phyloP scores from a whole-genome alignment of 2,888 invertebrate species.

The Zygothrica quintamaculata region DNA sequence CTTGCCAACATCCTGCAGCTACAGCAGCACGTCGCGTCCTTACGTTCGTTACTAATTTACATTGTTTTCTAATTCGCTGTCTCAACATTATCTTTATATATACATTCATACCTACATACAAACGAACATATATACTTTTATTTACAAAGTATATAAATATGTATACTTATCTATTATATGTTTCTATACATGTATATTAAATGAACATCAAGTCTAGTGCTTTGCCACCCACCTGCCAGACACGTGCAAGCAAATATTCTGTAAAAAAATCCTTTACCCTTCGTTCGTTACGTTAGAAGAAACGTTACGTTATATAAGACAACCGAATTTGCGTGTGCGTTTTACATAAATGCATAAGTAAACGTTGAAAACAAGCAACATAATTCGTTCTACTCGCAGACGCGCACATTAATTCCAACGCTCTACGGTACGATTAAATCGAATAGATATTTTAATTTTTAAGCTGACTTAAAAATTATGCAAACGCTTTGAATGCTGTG shows the following conservation, averaged over 20 bases:
- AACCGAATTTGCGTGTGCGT: slow-evolving; percentile 31
- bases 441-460: slow-evolving; percentile 1
- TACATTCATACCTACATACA: slow-evolving; percentile 4
- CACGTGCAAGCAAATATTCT: slow-evolving; percentile 20
- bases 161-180: neutral
- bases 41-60: slow-evolving; percentile 43
- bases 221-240: slow-evolving; percentile 18
- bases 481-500: slow-evolving; percentile 13
- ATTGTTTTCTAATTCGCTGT: slow-evolving; percentile 16
- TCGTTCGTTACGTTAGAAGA: slow-evolving; percentile 4
- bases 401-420: slow-evolving; percentile 2
- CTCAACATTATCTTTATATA: slow-evolving; percentile 27
- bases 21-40: slow-evolving; percentile 48
- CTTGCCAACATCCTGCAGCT: slow-evolving; percentile 56
- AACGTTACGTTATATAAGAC: slow-evolving; percentile 51
- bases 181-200: slow-evolving; percentile 6
- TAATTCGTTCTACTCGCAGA: slow-evolving; percentile 7
- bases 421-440: slow-evolving; percentile 10
- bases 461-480: neutral
- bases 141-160: slow-evolving; percentile 8
- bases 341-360: slow-evolving; percentile 21
- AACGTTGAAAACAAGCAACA: slow-evolving; percentile 39
- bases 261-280: slow-evolving; percentile 14
- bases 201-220: slow-evolving; percentile 15
- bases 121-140: slow-evolving; percentile 3